Evolutionary conservation across 2,888 invertebrate species (phyloP), one percentile per base, ranked within the genome.

Genomic region (Brenthis daphne): DNA sequence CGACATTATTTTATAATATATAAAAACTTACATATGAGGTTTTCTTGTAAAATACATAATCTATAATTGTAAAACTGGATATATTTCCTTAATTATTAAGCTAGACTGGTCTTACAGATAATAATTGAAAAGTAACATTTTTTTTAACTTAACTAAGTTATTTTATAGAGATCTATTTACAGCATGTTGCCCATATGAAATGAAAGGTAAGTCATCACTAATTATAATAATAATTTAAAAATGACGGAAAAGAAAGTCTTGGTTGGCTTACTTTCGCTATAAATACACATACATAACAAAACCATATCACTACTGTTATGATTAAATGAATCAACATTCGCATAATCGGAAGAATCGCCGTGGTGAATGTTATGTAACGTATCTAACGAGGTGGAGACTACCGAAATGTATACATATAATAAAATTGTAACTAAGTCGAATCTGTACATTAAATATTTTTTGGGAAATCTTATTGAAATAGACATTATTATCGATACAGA

Each of bases 271-370:
- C 71, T 71, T 71, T 64, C 73, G 73, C 54, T 66, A 64, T 50
- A 63, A 61, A 72, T 68, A 54, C 20, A 63, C 54, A 68, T 69
- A 69, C 67, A 69, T 65, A 73, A 67, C 56, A 71, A 73, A 69
- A 67, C 64, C 58, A 68, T 68, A 70, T 69, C 65, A 68, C 64
- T 53, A 64, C 64, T 64, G 64, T 57, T 72, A 69, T 66, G 65
- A 72, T 70, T 70, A 67, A 64, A 57, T 68, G 63, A 68, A 71
- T 65, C 67, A 50, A 54, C 70, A 67, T 61, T 72, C 69, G 67
- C 64, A 72, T 73, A 69, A 69, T 65, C 64, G 57, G 47, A 67
- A 70, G 66, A 67, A 65, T 60, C 63, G 20, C 57, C 67, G 67
- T 55, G 47, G 63, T 61, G 51, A 71, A 54, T 43, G 24, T 73